Percentiles rank a stretch among this genome's conserved stretches.
Evolutionary conservation across 2,888 invertebrate genomes (phyloP).

Genomic region (Homarus gammarus): DNA sequence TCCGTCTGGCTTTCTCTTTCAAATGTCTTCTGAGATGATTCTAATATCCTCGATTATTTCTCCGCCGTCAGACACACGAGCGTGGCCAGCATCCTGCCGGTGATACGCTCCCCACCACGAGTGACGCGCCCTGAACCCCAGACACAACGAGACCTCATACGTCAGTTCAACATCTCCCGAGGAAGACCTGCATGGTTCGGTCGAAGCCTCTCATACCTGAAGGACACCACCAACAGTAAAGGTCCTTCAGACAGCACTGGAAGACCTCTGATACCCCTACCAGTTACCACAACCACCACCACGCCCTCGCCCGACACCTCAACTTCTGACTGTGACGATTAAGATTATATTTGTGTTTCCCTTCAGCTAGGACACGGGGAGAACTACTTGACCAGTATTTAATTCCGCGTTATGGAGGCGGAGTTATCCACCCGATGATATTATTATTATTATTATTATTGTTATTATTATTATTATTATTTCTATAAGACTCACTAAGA

Average conservation of each 20-base stretch:
- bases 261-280: background rate
- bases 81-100: constrained; percentile 44
- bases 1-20: too few relatives aligned
- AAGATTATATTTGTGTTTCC: background rate
- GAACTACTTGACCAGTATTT: background rate
- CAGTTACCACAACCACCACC: background rate
- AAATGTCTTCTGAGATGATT: too few relatives aligned
- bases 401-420: background rate
- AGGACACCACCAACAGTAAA: background rate
- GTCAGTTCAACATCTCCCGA: constrained; percentile 56
- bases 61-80: constrained; percentile 38
- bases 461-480: too few relatives aligned
- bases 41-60: too few relatives aligned
- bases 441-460: too few relatives aligned
- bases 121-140: constrained; percentile 15
- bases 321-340: constrained; percentile 40
- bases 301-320: background rate
- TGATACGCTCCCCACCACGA: constrained; percentile 4
- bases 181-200: constrained; percentile 40
- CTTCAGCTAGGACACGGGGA: background rate
- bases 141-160: constrained; percentile 45
- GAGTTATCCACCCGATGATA: too few relatives aligned
- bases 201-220: background rate
- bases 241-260: background rate
- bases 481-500: too few relatives aligned